Conservation (phyloP, 37 sponge, comb jelly and placozoan genomes). For the Lycopodina hypogea region DNA sequence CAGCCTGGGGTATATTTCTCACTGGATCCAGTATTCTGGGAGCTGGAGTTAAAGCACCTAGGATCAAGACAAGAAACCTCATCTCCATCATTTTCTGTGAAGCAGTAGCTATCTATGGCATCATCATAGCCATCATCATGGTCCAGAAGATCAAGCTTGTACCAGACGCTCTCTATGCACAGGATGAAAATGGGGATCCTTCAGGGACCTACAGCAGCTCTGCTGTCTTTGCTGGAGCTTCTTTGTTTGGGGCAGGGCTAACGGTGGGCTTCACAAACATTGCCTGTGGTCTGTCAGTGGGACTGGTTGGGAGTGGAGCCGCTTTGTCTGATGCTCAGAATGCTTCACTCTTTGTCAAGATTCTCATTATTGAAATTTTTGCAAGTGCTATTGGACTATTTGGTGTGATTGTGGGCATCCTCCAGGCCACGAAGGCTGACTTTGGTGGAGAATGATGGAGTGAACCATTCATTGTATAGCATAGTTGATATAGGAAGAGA, state of each 20-base stretch:
- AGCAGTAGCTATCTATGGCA: conserved; percentile 99
- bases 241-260: conserved; percentile 93
- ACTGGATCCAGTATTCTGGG: conserved; percentile 90
- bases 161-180: conserved; percentile 3
- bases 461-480: background rate
- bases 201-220: conserved; percentile 13
- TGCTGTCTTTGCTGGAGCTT: conserved; percentile 67
- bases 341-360: conserved; percentile 89
- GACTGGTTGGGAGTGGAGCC: conserved; percentile 97
- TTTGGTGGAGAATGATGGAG: conserved; percentile 22
- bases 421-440: conserved; percentile 72
- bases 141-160: conserved; percentile 59
- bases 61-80: conserved; percentile 95
- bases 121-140: conserved; percentile 98
- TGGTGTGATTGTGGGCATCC: conserved; percentile 94
- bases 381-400: conserved; percentile 99
- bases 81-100: conserved; percentile 99
- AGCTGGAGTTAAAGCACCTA: conserved; percentile 95
- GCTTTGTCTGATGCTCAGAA: conserved; percentile 98
- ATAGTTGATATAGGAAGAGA: background rate
- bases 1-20: conserved; percentile 98
- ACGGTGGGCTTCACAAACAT: conserved; percentile 91
- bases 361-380: conserved; percentile 98
- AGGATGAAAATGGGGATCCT: background rate
- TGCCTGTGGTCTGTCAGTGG: conserved; percentile 97